Evolutionary conservation across 2,797 vertebrate genomes (phyloP), one percentile per base, ranked within the genome.

Genomic region (Myotis vivesi): DNA sequence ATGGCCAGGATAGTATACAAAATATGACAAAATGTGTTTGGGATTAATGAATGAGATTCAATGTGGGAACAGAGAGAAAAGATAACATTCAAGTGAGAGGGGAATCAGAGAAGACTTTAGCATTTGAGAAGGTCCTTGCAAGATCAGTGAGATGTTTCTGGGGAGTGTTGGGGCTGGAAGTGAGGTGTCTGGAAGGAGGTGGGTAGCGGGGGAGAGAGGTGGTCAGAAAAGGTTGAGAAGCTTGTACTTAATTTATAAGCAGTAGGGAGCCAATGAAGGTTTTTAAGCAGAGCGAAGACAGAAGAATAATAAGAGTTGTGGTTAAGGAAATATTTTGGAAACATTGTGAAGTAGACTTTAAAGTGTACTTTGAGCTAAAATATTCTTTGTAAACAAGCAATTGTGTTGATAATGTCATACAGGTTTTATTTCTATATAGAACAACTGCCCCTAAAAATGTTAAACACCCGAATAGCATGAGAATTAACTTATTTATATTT

Each of bases 361-460:
- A 62, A 38, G 25, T 68, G 23, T 76, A 46, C 41, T 91, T 57
- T 83, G 90, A 96, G 77, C 17, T 87, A 71, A 91, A 71, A 46
- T 28, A 75, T 72, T 44, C 8, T 15, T 38, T 55, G 51, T 33
- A 83, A 83, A 72, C 20, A 83, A 81, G 25, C 1, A 30, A 28
- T 62, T 87, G 44, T 57, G 57, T 86, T 89, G 44, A 68, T 84
- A 87, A 93, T 73, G 51, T 71, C 36, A 20, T 64, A 23, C 10
- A 59, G 23, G 46, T 66, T 81, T 92, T 89, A 75, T 81, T 76
- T 80, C 80, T 36, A 64, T 62, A 53, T 46, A 91, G 59, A 69
- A 62, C 64, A 30, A 22, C 33, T 12, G 53, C 5, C 68, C 72
- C 73, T 44, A 41, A 83, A 94, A 94, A 36, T 66, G 22, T 41